Evolutionary conservation across 2,888 invertebrate species (phyloP).

Genomic region (Bibio marci): DNA sequence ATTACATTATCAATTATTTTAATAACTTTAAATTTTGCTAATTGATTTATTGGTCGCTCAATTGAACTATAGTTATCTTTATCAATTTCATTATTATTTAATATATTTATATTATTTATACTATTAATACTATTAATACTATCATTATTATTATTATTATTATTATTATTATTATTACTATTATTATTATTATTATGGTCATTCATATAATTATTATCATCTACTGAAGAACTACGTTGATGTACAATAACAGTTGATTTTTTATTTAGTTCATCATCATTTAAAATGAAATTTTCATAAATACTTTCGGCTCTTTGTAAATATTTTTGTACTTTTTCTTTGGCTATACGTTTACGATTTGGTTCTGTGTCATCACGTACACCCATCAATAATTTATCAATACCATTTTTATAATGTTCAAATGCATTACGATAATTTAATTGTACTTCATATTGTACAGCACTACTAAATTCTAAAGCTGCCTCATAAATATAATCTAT

Average conservation of each 20-base stretch:
- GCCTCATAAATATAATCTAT: slow-evolving; percentile 30
- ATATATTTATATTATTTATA: no score
- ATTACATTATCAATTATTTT: slow-evolving; percentile 23
- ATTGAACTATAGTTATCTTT: neutral
- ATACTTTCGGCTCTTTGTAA: slow-evolving; percentile 26
- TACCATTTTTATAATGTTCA: slow-evolving; percentile 23
- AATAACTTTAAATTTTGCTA: slow-evolving; percentile 27
- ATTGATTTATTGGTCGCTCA: neutral
- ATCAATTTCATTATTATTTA: neutral
- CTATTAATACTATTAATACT: no score
- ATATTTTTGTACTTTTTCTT: slow-evolving; percentile 27
- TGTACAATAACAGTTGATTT: neutral
- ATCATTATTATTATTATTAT: no score
- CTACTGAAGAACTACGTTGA: no score
- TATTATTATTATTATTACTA: no score
- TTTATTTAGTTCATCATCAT: slow-evolving; percentile 10
- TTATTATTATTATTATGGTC: no score
- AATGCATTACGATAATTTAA: slow-evolving; percentile 23
- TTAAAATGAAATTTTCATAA: slow-evolving; percentile 19
- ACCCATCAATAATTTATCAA: slow-evolving; percentile 22
- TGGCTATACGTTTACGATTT: slow-evolving; percentile 26
- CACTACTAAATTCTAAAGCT: slow-evolving; percentile 26
- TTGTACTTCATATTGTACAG: slow-evolving; percentile 28
- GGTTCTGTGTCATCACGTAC: slow-evolving; percentile 23
- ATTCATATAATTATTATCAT: no score